Conservation (phyloP, 1,140 invertebrate genomes). For the Trichonephila clavata region DNA sequence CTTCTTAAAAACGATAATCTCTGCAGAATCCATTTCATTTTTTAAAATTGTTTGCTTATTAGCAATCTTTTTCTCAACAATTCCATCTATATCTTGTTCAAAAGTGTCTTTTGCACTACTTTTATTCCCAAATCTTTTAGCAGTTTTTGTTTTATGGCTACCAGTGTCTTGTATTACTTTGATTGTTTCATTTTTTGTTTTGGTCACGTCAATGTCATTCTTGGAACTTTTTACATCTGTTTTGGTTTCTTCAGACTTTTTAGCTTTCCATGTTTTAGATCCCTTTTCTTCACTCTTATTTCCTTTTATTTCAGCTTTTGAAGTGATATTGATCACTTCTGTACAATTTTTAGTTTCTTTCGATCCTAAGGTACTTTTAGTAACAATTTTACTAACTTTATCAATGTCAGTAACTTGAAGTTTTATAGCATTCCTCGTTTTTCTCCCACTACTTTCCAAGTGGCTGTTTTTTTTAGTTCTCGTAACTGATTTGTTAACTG, state of each 20-base stretch:
- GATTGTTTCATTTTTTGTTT: neutral
- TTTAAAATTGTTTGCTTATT: neutral
- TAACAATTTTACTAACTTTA: neutral
- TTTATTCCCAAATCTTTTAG: neutral
- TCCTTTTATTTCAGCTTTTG: neutral
- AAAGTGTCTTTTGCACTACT: neutral
- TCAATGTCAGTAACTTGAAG: too few relatives aligned
- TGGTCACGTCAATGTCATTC: neutral
- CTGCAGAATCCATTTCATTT: neutral
- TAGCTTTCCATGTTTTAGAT: slow-evolving; percentile 7
- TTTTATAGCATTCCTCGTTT: neutral
- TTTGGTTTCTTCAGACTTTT: neutral
- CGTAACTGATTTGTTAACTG: neutral
- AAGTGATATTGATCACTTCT: neutral
- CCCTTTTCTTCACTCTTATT: neutral
- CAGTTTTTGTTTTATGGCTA: neutral
- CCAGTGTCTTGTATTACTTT: neutral
- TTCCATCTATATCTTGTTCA: neutral
- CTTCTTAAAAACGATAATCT: neutral
- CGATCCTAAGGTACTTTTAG: neutral
- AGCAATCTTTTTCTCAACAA: neutral
- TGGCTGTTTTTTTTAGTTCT: neutral
- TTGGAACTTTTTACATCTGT: neutral
- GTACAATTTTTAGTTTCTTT: neutral
- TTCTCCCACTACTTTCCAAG: neutral